A percentile compares a stretch with the other conserved stretches of the same genome.
phyloP scores from a whole-genome alignment of 2,888 invertebrate genomes.

The Ctenicera cuprea region DNA sequence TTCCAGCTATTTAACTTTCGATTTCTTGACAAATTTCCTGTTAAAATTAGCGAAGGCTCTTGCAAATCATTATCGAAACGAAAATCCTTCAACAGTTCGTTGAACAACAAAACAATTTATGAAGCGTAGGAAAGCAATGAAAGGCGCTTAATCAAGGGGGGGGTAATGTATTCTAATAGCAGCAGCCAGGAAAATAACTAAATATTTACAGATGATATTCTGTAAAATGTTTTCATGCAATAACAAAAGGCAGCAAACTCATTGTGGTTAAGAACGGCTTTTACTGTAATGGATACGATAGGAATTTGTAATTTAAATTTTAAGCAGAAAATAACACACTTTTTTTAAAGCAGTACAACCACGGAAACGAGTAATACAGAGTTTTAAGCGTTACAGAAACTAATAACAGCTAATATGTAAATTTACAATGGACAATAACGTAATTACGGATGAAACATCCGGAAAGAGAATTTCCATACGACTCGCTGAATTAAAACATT shows the following conservation, averaged over 20 bases:
- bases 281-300: neutral
- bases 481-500: slow-evolving; percentile 53
- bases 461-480: slow-evolving; percentile 49
- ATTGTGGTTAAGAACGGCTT: neutral
- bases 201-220: neutral
- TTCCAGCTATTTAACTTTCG: too few species aligned
- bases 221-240: neutral
- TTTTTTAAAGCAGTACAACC: neutral
- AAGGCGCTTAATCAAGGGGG: slow-evolving; percentile 2
- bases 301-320: slow-evolving; percentile 10
- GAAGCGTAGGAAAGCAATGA: neutral
- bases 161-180: neutral
- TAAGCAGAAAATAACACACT: neutral
- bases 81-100: neutral
- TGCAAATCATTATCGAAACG: too few species aligned
- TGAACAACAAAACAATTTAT: slow-evolving; percentile 1
- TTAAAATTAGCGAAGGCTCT: too few species aligned
- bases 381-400: slow-evolving; percentile 32
- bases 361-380: slow-evolving; percentile 14
- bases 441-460: slow-evolving; percentile 47
- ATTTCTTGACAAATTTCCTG: too few species aligned
- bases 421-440: slow-evolving; percentile 44
- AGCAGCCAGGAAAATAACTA: neutral
- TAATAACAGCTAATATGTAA: slow-evolving; percentile 43
- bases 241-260: neutral